A percentile compares a stretch with the other conserved stretches of the same genome.
phyloP scores from a whole-genome alignment of 2,113 vertebrate species.

The Baryphthengus martii region DNA sequence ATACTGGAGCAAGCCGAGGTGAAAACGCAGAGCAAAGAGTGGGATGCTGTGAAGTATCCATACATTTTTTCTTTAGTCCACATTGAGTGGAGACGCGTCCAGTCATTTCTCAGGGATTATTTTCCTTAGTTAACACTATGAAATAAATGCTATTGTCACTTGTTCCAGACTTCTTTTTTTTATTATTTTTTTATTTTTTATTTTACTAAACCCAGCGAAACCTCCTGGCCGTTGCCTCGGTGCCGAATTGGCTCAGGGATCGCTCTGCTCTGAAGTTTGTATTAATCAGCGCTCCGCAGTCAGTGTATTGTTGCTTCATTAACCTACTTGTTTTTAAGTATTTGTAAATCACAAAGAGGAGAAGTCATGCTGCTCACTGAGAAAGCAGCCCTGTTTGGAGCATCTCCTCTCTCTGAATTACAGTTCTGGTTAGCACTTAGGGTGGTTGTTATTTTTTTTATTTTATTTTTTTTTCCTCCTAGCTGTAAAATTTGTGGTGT shows the following conservation, averaged over 20 bases:
- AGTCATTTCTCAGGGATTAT: neutral
- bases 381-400: conserved; percentile 30
- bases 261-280: conserved; percentile 13
- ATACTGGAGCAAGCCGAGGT: neutral
- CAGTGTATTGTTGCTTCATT: conserved; percentile 60
- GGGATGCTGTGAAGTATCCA: neutral
- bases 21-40: neutral
- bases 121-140: neutral
- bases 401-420: neutral
- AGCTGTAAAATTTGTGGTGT: neutral
- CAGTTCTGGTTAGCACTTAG: neutral
- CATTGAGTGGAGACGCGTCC: neutral
- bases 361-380: conserved; percentile 55
- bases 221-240: neutral
- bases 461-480: neutral
- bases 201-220: neutral
- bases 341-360: conserved; percentile 57
- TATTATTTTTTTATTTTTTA: no score
- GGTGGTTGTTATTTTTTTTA: neutral
- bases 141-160: neutral
- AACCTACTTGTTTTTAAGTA: conserved; percentile 68
- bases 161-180: neutral
- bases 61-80: fast-evolving
- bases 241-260: conserved; percentile 6
- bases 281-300: conserved; percentile 55